Percentiles rank a stretch among this genome's conserved stretches.
phyloP scores from a whole-genome alignment of 2,888 invertebrate genomes.

The Plebejus anna region DNA sequence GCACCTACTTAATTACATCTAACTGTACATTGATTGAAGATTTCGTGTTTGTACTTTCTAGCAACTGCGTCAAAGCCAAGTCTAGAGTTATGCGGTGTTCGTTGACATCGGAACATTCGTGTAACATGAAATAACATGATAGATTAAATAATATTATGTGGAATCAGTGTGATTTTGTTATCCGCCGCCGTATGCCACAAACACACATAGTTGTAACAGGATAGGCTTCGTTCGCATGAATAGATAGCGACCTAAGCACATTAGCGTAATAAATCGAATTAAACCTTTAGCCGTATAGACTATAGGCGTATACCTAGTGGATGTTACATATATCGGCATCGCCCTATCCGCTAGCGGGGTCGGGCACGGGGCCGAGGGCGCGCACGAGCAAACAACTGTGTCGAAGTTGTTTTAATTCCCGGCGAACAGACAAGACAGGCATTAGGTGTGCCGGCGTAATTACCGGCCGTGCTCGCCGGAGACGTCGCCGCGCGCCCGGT shows the following conservation, averaged over 20 bases:
- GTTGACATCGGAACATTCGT: background rate
- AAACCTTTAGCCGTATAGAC: background rate
- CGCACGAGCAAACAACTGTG: conserved; percentile 20
- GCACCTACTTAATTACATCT: conserved; percentile 21
- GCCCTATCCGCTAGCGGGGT: background rate
- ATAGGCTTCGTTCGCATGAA: conserved; percentile 17
- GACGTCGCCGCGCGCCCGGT: conserved; percentile 76
- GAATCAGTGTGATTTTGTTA: background rate
- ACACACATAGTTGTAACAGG: conserved; percentile 9
- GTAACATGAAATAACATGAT: conserved; percentile 13
- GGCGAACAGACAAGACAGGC: conserved; percentile 33
- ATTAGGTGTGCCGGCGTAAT: conserved; percentile 43
- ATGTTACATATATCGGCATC: background rate
- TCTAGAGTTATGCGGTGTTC: background rate
- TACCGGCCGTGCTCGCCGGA: conserved; percentile 48
- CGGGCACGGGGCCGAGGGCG: background rate
- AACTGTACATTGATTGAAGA: conserved; percentile 21
- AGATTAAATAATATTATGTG: background rate
- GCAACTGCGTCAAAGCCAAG: background rate
- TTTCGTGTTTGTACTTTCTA: background rate
- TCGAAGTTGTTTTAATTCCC: conserved; percentile 24
- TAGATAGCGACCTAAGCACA: conserved; percentile 16
- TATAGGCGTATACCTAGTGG: background rate
- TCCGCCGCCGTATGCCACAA: conserved; percentile 1
- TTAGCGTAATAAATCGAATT: conserved; percentile 19